Evolutionary conservation across 2,888 invertebrate species (phyloP).

Genomic region (Drosophila lutescens): DNA sequence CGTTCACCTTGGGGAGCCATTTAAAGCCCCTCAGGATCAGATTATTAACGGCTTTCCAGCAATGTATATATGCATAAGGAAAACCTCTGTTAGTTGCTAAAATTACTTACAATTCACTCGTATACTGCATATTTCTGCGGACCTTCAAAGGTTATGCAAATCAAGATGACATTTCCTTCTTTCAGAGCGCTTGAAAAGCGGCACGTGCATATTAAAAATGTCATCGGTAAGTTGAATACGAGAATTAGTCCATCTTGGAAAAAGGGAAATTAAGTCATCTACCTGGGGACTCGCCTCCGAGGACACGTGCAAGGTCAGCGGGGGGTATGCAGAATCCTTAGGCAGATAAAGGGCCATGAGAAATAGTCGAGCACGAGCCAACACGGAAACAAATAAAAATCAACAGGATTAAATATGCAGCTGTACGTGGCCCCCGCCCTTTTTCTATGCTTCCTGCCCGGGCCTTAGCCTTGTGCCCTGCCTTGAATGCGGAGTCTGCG

Average conservation of each 20-base stretch:
- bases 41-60: neutral
- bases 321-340: slow-evolving; percentile 55
- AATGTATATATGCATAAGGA: neutral
- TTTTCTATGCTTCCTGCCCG: slow-evolving; percentile 46
- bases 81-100: neutral
- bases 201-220: slow-evolving; percentile 31
- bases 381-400: slow-evolving; percentile 73
- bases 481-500: slow-evolving; percentile 33
- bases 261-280: slow-evolving; percentile 11
- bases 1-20: slow-evolving; percentile 2
- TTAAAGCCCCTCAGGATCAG: neutral
- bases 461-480: slow-evolving; percentile 42
- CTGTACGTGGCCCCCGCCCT: slow-evolving; percentile 34
- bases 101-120: neutral
- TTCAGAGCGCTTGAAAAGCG: slow-evolving; percentile 12
- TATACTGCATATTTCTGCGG: neutral
- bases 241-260: slow-evolving; percentile 8
- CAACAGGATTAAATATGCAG: slow-evolving; percentile 76
- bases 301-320: slow-evolving; percentile 25
- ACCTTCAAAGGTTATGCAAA: slow-evolving; percentile 8
- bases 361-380: slow-evolving; percentile 57
- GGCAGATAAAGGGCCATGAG: slow-evolving; percentile 61
- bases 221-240: slow-evolving; percentile 17
- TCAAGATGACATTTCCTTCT: neutral
- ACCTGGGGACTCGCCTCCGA: slow-evolving; percentile 23